Evolutionary conservation across 2,888 invertebrate species (phyloP), one percentile per base, ranked within the genome.

Genomic region (Coremacera marginata): DNA sequence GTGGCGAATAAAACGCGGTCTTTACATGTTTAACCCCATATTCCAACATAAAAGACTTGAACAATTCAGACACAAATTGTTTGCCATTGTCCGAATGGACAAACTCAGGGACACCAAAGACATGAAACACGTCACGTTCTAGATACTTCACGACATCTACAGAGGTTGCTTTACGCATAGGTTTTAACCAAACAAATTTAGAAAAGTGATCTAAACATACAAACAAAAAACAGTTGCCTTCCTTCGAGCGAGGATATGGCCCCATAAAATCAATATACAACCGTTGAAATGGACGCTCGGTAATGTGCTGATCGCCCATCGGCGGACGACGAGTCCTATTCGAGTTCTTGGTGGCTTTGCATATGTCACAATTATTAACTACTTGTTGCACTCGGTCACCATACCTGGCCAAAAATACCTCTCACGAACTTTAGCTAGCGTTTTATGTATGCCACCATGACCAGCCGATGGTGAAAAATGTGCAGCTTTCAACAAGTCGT

Each of bases 191-290:
- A 8, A 44, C 22, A 49, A 70, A 78, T 22, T 79, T 78, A 31
- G 71, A 63, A 11, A 76, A 62, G 14, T 73, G 70, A 27, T 75
- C 76, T n/a, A 76, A 16, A 2, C 77, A 62, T 9, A 80, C 52
- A 5, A 77, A 70, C 14, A 76, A 63, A 1, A n/a, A 37, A 1
- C 44, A 57, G 37, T 78, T 76, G 11, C 77, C 78, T 11, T n/a
- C 27, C 16, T 22, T 76, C 0, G 80, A 73, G 3, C 76, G 34
- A 2, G 80, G 75, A 34, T 75, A 76, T 11, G 76, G 74, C 2
- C 77, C 77, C 11, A 77, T 37, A 9, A 80, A 70, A 51, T 80
- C 79, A 0, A 80, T 75, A 49, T 68, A 70, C 0, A 78, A 22
- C 22, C 65, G 60, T 51, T 78, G 70, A 52, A 75, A 68, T 3